Conservation (phyloP, 1,140 invertebrate genomes). For the Mizuhopecten yessoensis region DNA sequence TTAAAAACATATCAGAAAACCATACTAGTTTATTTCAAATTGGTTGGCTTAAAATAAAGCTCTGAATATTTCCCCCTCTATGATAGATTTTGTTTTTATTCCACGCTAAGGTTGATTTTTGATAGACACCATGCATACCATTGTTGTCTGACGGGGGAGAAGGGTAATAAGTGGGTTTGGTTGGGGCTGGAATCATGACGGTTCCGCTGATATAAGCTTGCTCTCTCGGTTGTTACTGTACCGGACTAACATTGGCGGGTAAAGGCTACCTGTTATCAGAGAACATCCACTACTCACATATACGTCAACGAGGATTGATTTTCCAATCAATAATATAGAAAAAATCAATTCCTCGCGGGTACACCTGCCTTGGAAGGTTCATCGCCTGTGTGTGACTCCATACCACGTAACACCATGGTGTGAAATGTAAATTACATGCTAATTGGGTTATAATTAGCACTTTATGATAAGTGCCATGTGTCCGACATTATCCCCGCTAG, state of each 20-base stretch:
- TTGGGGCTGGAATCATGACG: too few relatives aligned
- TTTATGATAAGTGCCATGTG: neutral
- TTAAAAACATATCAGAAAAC: too few relatives aligned
- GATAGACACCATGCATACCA: too few relatives aligned
- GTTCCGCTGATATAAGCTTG: too few relatives aligned
- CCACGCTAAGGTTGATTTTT: too few relatives aligned
- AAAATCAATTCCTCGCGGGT: neutral
- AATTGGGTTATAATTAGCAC: neutral
- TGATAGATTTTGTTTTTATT: too few relatives aligned
- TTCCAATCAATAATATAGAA: constrained; percentile 1
- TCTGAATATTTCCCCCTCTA: too few relatives aligned
- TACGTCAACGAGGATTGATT: neutral
- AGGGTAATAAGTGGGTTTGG: too few relatives aligned
- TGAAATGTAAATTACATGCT: neutral
- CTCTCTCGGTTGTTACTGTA: neutral
- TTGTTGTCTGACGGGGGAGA: too few relatives aligned
- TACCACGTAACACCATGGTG: neutral
- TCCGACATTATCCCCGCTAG: neutral
- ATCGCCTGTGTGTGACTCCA: neutral
- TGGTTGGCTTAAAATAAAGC: too few relatives aligned
- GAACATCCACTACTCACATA: neutral
- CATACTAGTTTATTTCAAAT: too few relatives aligned
- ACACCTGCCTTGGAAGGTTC: neutral
- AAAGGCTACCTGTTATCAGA: neutral
- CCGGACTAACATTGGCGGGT: neutral